These are phyloP conservation scores for Megaleporinus macrocephalus DNA, from an alignment of 2,113 vertebrate genomes.

Conservation along the genomic window DNA sequence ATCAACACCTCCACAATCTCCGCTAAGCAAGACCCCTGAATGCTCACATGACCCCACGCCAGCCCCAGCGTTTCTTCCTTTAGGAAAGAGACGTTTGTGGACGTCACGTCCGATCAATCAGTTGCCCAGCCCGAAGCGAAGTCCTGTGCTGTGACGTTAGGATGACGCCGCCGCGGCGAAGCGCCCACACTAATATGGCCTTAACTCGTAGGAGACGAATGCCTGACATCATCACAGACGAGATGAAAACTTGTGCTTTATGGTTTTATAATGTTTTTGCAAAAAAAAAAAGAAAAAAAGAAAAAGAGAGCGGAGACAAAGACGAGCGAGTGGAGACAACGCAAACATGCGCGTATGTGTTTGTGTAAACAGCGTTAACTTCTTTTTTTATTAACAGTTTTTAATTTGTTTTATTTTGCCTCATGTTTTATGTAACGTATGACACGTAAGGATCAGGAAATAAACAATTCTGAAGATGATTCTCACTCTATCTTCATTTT, in stretches of 20 bases:
- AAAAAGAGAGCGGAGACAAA: no score
- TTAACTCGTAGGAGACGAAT: constrained; percentile 65
- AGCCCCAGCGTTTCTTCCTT: not conserved
- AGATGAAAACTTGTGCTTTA: constrained; percentile 59
- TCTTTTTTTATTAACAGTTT: constrained; percentile 12
- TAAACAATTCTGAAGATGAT: constrained; percentile 34
- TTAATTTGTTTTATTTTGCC: constrained; percentile 25
- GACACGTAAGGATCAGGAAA: constrained; percentile 26
- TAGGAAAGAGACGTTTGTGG: no score
- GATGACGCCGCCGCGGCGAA: not conserved
- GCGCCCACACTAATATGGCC: constrained; percentile 61
- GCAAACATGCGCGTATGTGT: no score
- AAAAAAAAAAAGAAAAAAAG: constrained; percentile 34
- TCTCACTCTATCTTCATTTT: no score
- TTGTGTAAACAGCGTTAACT: no score
- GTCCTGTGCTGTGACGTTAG: not conserved
- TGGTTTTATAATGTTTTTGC: constrained; percentile 47
- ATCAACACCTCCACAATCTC: not conserved
- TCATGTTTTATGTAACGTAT: constrained; percentile 13
- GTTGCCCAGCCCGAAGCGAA: constrained; percentile 16
- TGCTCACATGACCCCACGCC: not conserved
- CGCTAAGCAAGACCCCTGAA: not conserved
- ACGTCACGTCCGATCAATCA: not conserved
- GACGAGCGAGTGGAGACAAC: not conserved
- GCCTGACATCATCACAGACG: constrained; percentile 49